Conservation (phyloP, 2,888 invertebrate genomes). For the Agriopis aurantiaria region DNA sequence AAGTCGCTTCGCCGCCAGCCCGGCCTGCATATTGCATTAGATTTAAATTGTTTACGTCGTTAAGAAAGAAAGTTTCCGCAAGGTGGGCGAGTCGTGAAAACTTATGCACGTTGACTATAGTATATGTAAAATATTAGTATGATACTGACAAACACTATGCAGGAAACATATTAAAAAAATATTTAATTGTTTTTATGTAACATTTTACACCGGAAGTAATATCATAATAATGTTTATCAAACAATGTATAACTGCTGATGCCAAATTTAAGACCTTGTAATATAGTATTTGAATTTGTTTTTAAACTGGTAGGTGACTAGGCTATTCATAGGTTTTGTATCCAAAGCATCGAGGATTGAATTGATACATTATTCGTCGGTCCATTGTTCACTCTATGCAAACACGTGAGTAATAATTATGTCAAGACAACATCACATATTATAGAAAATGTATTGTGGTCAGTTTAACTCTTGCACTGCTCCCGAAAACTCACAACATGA, state of each 20-base stretch:
- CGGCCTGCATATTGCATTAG: conserved; percentile 83
- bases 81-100: conserved; percentile 65
- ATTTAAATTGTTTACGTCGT: conserved; percentile 86
- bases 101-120: conserved; percentile 51
- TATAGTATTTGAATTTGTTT: neutral
- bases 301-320: conserved; percentile 24
- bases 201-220: neutral
- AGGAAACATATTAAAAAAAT: neutral
- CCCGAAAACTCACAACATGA: conserved; percentile 40
- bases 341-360: conserved; percentile 5
- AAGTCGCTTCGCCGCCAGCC: conserved; percentile 59
- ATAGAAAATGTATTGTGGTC: conserved; percentile 2
- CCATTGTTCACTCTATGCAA: conserved; percentile 43
- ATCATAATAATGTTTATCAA: neutral
- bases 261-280: neutral
- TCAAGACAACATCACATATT: neutral
- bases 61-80: conserved; percentile 78
- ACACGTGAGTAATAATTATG: conserved; percentile 27
- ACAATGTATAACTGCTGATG: neutral
- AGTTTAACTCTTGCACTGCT: conserved; percentile 27
- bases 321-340: conserved; percentile 28
- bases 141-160: neutral
- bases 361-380: conserved; percentile 12
- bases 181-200: neutral
- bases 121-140: conserved; percentile 57